Base-by-base conservation (phyloP, 2,797 vertebrate genomes). In the Hoplostethus mediterraneus region DNA sequence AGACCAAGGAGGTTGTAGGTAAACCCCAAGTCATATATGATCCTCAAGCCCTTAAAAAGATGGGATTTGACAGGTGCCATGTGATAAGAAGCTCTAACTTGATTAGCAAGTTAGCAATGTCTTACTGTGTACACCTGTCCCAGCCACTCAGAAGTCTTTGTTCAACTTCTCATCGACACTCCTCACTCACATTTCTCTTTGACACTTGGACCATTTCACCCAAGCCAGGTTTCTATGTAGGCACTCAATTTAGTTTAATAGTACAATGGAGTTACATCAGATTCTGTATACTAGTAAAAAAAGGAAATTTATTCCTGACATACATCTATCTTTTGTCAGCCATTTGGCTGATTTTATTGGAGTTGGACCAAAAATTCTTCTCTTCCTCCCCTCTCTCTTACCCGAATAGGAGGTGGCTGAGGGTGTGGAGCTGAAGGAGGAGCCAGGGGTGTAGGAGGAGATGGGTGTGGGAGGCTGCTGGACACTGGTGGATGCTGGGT, bases 401-500 rank as follows among this genome's bases (percentile, higher is more conserved):
- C 95, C 95, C 0, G 92, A 90, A 85, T 95, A 95, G 45, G 94
- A 94, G 0, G 87, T 88, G 68, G 90, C 86, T 45, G 91, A 69
- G 6, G 73, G 84, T 1, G 91, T 83, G 21, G 94, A 91, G 81
- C 85, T 93, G 48, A 93, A 95, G 9, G 94, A 90, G 25, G 94
- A 91, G 57, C 90, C 89, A 0, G 92, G 93, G 14, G 93, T 90
- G 79, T 94, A 95, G 47, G 94, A 93, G 53, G 93, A 92, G 71
- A 94, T 91, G n/a, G 92, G 82, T 0, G 93, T 91, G 14, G 90
- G 87, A 0, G 86, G 76, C 57, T 94, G 94, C 86, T 94, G 95
- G 25, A 93, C 67, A 3, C 91, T 92, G 48, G 92, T 94, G 38
- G 86, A 92, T 3, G 79, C 73, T 2, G 94, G 90, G 67, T 94